A percentile compares a stretch with the other conserved stretches of the same genome.
phyloP scores from a whole-genome alignment of 2,888 invertebrate species.

The Cepaea hortensis region DNA sequence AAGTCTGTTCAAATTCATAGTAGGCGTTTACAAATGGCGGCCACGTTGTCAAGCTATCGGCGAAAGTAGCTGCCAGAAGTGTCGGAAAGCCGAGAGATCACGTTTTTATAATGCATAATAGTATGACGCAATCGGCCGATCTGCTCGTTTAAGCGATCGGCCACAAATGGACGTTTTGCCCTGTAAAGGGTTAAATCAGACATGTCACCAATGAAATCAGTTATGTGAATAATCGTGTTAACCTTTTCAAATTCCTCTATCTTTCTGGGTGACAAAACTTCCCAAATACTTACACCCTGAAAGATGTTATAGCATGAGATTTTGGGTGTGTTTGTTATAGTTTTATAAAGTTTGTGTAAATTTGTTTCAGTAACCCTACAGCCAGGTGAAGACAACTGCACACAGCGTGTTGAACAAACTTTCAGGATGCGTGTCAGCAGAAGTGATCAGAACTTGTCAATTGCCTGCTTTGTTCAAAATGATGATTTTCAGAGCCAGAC shows the following conservation, averaged over 20 bases:
- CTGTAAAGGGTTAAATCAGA: too few relatives aligned
- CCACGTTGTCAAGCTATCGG: too few relatives aligned
- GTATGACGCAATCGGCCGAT: too few relatives aligned
- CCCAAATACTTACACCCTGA: neutral
- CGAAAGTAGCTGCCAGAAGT: too few relatives aligned
- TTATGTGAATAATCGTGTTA: neutral
- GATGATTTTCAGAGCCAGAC: neutral
- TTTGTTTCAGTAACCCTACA: slow-evolving; percentile 13
- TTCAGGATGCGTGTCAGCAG: slow-evolving; percentile 14
- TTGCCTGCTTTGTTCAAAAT: slow-evolving; percentile 35
- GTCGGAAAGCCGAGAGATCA: too few relatives aligned
- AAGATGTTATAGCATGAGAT: neutral
- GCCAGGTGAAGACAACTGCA: neutral
- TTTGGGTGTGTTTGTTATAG: neutral
- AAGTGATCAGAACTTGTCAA: slow-evolving; percentile 19
- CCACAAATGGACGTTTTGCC: too few relatives aligned
- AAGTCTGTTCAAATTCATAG: too few relatives aligned
- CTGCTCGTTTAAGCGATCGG: too few relatives aligned
- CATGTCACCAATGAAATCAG: too few relatives aligned
- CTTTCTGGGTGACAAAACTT: neutral
- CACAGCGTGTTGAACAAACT: slow-evolving; percentile 6
- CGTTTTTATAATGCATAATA: too few relatives aligned
- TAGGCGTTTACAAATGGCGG: too few relatives aligned
- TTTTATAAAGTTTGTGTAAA: neutral
- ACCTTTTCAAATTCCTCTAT: neutral